These are phyloP conservation scores for Torymus auratus DNA, from an alignment of 2,888 invertebrate species.

Conservation along the genomic window DNA sequence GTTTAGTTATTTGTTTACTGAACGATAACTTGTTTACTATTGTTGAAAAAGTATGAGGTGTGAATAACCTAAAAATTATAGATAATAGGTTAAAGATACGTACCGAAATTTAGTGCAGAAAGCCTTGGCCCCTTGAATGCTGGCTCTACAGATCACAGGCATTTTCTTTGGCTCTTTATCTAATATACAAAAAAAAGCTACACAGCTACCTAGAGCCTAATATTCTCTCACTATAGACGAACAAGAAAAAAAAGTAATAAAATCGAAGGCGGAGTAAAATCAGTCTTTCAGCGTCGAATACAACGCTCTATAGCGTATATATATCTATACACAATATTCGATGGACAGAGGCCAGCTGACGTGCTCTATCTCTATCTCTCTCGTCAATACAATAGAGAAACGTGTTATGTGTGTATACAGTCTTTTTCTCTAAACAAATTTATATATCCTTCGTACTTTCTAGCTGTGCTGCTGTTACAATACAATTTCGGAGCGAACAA, in stretches of 20 bases:
- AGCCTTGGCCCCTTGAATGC: conserved; percentile 44
- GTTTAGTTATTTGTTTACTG: too few species aligned
- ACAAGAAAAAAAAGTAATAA: not conserved
- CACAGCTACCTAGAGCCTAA: conserved; percentile 3
- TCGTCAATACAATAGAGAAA: too few species aligned
- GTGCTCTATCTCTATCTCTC: too few species aligned
- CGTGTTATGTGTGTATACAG: too few species aligned
- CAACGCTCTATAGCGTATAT: too few species aligned
- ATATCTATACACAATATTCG: too few species aligned
- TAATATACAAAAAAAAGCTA: conserved; percentile 1
- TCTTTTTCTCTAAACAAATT: too few species aligned
- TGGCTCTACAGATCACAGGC: conserved; percentile 56
- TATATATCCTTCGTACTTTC: too few species aligned
- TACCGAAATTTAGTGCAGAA: conserved; percentile 46
- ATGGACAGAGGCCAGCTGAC: too few species aligned
- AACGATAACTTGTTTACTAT: too few species aligned
- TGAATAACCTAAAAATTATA: not conserved
- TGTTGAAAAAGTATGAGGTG: not conserved
- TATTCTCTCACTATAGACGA: conserved; percentile 22
- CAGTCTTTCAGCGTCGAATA: conserved; percentile 43
- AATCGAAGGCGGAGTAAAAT: conserved; percentile 1
- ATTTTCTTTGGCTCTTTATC: conserved; percentile 51
- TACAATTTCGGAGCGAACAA: too few species aligned
- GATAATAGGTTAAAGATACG: conserved; percentile 6
- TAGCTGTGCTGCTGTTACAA: too few species aligned